Evolutionary conservation across 1,140 invertebrate species (phyloP).

Genomic region (Drosophila pandora): DNA sequence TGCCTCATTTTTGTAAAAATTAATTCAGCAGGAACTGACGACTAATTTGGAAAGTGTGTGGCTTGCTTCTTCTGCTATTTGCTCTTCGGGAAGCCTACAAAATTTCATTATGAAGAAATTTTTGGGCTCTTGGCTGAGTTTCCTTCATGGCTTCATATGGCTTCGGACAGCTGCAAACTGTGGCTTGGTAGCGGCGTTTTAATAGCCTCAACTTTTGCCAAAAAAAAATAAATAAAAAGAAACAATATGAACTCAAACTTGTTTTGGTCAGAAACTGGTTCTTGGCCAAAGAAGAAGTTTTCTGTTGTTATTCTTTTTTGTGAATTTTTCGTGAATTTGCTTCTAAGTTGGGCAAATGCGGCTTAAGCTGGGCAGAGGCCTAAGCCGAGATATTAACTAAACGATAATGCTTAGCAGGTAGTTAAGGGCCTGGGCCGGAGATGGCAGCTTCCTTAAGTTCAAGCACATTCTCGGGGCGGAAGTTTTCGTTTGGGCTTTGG

Average conservation of each 20-base stretch:
- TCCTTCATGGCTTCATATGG: constrained; percentile 79
- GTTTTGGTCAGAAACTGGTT: constrained; percentile 61
- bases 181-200: constrained; percentile 56
- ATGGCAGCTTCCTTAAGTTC: constrained; percentile 24
- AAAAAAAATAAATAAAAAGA: constrained; percentile 8
- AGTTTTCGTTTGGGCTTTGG: constrained; percentile 36
- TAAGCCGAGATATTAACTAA: constrained; percentile 57
- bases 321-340: constrained; percentile 66
- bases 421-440: constrained; percentile 16
- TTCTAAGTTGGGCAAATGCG: constrained; percentile 74
- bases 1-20: constrained; percentile 52
- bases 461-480: constrained; percentile 32
- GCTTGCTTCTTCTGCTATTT: neutral
- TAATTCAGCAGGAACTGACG: constrained; percentile 70
- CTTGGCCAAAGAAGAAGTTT: constrained; percentile 47
- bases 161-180: constrained; percentile 69
- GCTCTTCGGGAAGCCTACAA: constrained; percentile 37
- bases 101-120: constrained; percentile 69
- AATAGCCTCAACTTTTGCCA: constrained; percentile 76
- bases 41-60: constrained; percentile 72
- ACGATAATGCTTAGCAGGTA: constrained; percentile 61
- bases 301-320: constrained; percentile 36
- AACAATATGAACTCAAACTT: constrained; percentile 44
- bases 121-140: constrained; percentile 49
- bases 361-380: constrained; percentile 44